Evolutionary conservation across 2,113 vertebrate genomes (phyloP).

Genomic region (Dipodomys stephensi): DNA sequence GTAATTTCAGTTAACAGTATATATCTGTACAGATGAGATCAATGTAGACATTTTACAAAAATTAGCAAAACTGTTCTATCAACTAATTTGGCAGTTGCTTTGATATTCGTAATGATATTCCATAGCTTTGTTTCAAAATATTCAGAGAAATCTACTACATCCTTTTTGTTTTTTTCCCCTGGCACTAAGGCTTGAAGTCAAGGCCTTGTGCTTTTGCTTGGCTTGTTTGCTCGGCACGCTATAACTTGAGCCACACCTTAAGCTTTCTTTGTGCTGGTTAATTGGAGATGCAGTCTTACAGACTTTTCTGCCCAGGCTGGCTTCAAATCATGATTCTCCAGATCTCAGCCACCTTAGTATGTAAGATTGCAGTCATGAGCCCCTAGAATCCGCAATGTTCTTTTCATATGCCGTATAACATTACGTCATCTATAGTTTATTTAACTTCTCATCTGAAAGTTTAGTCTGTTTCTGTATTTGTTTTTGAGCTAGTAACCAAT

Average conservation of each 20-base stretch:
- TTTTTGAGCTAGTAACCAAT: conserved; percentile 10
- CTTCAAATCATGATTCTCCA: too few species aligned
- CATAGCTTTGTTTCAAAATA: neutral
- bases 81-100: neutral
- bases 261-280: too few species aligned
- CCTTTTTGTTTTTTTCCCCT: too few species aligned
- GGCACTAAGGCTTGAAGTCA: too few species aligned
- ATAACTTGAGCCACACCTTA: too few species aligned
- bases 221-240: too few species aligned
- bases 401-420: neutral
- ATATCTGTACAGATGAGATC: neutral
- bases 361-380: too few species aligned
- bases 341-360: too few species aligned
- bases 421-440: neutral
- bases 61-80: neutral
- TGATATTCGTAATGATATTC: neutral
- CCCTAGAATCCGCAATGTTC: too few species aligned
- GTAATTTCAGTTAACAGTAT: neutral
- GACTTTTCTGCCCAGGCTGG: too few species aligned
- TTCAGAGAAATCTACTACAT: neutral
- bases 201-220: too few species aligned
- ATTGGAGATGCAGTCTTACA: too few species aligned
- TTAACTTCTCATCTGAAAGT: conserved; percentile 2
- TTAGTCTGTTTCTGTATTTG: neutral
- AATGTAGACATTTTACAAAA: neutral